Evolutionary conservation across 2,797 vertebrate genomes (phyloP).

Genomic region (Clarias pachynema): DNA sequence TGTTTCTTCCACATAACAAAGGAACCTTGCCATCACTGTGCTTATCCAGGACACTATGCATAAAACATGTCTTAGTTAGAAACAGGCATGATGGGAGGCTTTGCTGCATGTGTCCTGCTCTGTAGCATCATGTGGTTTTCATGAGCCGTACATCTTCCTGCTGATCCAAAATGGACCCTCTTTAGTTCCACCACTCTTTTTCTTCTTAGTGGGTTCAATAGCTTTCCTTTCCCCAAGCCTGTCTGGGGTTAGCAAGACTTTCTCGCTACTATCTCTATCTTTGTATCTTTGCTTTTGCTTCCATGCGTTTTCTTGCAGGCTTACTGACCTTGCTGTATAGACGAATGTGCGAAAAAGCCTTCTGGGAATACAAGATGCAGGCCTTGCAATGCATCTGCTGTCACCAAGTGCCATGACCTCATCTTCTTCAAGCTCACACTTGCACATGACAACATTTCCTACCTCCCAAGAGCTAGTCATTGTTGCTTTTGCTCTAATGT

Average conservation of each 20-base stretch:
- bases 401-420: constrained; percentile 24
- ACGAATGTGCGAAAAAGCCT: constrained; percentile 31
- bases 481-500: constrained; percentile 26
- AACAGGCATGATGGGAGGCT: constrained; percentile 6
- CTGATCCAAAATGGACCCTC: neutral
- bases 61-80: constrained; percentile 49
- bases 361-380: constrained; percentile 35
- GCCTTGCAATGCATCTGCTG: constrained; percentile 35
- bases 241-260: neutral
- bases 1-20: constrained; percentile 19
- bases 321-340: constrained; percentile 44
- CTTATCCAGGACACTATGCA: constrained; percentile 42
- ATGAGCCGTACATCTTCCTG: constrained; percentile 24
- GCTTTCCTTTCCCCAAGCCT: constrained; percentile 20
- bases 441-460: constrained; percentile 29
- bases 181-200: constrained; percentile 10
- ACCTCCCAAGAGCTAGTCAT: constrained; percentile 32
- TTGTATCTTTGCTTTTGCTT: constrained; percentile 9
- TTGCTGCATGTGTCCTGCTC: constrained; percentile 15
- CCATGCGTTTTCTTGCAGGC: neutral
- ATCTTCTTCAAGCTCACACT: constrained; percentile 34
- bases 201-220: constrained; percentile 39
- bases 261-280: constrained; percentile 11
- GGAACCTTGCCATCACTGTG: constrained; percentile 22
- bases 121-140: constrained; percentile 29